A percentile compares a stretch with the other conserved stretches of the same genome.
Conservation (phyloP, 2,113 vertebrate genomes). For the Muntiacus muntjak region DNA sequence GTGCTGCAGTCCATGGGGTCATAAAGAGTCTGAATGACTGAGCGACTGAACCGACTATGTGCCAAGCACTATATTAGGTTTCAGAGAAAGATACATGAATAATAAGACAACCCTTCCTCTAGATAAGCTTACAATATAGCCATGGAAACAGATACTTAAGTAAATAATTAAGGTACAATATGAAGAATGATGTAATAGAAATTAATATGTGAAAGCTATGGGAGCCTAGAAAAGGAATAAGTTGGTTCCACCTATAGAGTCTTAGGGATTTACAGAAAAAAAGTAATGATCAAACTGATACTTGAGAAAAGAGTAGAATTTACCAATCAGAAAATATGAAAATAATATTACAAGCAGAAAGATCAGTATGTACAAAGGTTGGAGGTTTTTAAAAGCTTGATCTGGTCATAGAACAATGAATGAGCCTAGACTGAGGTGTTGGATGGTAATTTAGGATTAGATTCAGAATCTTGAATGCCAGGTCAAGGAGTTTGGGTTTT, state of each 20-base stretch:
- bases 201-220: neutral
- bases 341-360: neutral
- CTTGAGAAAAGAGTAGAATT: slow-evolving; percentile 28
- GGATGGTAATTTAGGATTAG: neutral
- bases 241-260: neutral
- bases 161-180: neutral
- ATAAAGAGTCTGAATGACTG: neutral
- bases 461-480: neutral
- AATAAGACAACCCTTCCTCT: neutral
- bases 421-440: neutral
- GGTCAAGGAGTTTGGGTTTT: slow-evolving; percentile 18
- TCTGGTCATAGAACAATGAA: neutral
- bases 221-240: neutral
- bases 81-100: neutral
- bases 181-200: neutral
- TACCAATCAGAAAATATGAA: neutral
- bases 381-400: slow-evolving; percentile 8
- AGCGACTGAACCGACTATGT: neutral
- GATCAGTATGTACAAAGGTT: neutral
- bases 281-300: neutral
- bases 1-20: neutral
- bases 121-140: neutral
- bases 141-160: neutral
- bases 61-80: neutral
- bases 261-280: neutral